Base-by-base conservation (phyloP, 2,797 vertebrate genomes). In the Gastrophryne carolinensis region DNA sequence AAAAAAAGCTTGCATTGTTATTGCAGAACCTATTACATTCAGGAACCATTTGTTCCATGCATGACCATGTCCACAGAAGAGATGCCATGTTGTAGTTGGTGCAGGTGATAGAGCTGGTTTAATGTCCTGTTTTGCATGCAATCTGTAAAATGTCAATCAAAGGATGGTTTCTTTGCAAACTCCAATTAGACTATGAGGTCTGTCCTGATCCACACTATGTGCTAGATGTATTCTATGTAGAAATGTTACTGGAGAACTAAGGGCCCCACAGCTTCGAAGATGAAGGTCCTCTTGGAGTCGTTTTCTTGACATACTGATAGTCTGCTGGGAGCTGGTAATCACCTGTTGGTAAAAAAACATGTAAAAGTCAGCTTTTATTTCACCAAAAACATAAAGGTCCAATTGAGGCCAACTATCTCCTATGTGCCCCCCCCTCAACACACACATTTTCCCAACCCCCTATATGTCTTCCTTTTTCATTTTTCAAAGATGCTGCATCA, bases 141-240 rank as follows among this genome's bases (percentile, higher is more conserved):
- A 3, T 66, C 23, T 72, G 26, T 50, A 37, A 23, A 30, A 0
- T n/a, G 1, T 0, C 0, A n/a, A 83, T 97, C 93, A 96, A 67
- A 96, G 94, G 87, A 94, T 90, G 66, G 94, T 96, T 86, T 97
- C 95, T 83, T 90, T 91, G 86, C 89, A 94, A 74, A 94, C 88
- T 79, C 85, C 87, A 21, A 85, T 76, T 30, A 92, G 87, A 86
- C 89, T 92, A 81, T 82, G 90, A 7, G 90, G 87, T 72, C 92
- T 84, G 81, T 89, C 91, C 76, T 83, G 61, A 62, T 78, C 86
- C 30, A 71, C 30, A 3, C 56, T 77, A 80, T 72, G 84, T 73
- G 81, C 27, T 78, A 83, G 72, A 12, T n/a, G 83, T 80, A 90
- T 81, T 79, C 83, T 89, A 52, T 81, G 86, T 60, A 83, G 72